Conservation (phyloP, 2,888 invertebrate genomes). For the Sphaerophoria rueppellii region DNA sequence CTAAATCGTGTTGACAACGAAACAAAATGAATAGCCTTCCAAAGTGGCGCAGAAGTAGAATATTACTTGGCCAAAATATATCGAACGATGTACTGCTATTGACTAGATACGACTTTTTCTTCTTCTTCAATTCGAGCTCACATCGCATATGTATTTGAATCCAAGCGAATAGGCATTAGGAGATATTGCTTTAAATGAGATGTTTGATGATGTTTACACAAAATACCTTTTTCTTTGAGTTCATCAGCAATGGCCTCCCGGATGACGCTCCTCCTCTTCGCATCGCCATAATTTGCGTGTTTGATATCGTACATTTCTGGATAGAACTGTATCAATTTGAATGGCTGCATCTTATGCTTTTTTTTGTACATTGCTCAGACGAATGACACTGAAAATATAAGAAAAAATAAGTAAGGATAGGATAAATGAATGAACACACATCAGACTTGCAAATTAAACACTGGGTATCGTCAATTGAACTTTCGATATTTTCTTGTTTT, state of each 20-base stretch:
- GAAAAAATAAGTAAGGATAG: too few relatives aligned
- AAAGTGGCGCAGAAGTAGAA: too few relatives aligned
- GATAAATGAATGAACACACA: too few relatives aligned
- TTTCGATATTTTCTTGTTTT: too few relatives aligned
- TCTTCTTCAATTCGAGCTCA: conserved; percentile 77
- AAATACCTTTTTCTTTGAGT: conserved; percentile 76
- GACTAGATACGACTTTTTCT: conserved; percentile 63
- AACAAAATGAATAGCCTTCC: too few relatives aligned
- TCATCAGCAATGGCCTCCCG: conserved; percentile 78
- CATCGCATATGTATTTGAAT: conserved; percentile 77
- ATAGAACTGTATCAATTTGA: conserved; percentile 75
- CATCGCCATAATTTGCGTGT: conserved; percentile 70
- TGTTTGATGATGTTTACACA: neutral
- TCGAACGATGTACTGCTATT: conserved; percentile 72
- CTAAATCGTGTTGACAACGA: too few relatives aligned
- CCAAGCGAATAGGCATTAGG: conserved; percentile 78
- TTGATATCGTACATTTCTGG: conserved; percentile 77
- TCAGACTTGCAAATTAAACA: too few relatives aligned
- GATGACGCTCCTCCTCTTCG: conserved; percentile 77
- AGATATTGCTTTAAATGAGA: neutral
- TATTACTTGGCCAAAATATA: conserved; percentile 74
- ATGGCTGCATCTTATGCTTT: too few relatives aligned
- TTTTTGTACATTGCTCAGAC: too few relatives aligned
- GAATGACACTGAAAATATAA: too few relatives aligned
- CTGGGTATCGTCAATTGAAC: too few relatives aligned